These are phyloP conservation scores for Acanthis flammea DNA, from an alignment of 2,797 vertebrate genomes.

Conservation along the genomic window DNA sequence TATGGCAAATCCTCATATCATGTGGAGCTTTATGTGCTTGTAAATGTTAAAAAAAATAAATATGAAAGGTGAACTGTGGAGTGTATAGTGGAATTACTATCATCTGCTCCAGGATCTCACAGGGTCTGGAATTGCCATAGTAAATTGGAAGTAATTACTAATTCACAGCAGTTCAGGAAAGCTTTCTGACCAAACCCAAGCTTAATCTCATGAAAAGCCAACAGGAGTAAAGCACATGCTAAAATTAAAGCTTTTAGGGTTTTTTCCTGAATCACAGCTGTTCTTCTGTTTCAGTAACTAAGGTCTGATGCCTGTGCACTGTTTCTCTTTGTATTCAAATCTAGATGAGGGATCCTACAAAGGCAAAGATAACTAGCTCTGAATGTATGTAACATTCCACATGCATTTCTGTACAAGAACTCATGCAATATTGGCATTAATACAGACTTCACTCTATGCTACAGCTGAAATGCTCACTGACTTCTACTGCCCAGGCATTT, in stretches of 20 bases:
- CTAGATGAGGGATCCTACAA: constrained; percentile 17
- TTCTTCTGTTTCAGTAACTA: not conserved
- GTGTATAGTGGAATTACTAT: not conserved
- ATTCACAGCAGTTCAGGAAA: constrained; percentile 25
- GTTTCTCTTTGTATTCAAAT: not conserved
- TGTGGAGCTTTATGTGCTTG: constrained; percentile 23
- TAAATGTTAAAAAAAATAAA: not conserved
- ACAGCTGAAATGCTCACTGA: constrained; percentile 61
- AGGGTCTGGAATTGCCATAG: not conserved
- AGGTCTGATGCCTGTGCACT: not conserved
- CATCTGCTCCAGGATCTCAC: constrained; percentile 2
- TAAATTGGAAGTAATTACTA: not conserved
- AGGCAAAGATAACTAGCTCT: constrained; percentile 27
- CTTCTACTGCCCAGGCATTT: constrained; percentile 57
- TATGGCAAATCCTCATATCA: constrained; percentile 47
- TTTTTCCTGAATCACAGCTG: constrained; percentile 5
- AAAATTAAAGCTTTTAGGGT: not conserved
- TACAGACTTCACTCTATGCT: constrained; percentile 53
- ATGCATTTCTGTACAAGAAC: constrained; percentile 70
- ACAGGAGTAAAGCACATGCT: not conserved
- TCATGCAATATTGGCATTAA: constrained; percentile 66
- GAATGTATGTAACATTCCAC: constrained; percentile 25
- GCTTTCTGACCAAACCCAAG: constrained; percentile 15
- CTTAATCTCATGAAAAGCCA: not conserved
- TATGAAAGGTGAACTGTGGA: constrained; percentile 7